Base-by-base conservation (phyloP, 1,140 invertebrate genomes). In the Bombyx mandarina region DNA sequence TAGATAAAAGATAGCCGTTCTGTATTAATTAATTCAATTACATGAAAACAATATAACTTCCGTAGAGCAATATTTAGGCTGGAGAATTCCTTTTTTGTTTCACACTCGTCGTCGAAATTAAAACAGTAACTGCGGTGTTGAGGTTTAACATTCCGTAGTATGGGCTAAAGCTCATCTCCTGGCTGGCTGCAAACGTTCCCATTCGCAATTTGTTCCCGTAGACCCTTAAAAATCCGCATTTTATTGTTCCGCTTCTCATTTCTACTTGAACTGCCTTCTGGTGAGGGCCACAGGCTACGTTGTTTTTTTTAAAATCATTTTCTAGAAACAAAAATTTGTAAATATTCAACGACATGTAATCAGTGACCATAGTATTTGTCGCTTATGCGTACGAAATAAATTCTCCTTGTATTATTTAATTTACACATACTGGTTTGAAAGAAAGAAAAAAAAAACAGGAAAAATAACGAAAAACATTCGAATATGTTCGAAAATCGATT, bases 151-250 rank as follows among this genome's bases (percentile, higher is more conserved):
- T 56, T 22, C 50, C 51, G 45, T 78, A 51, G 75, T 78, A 79
- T 12, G 71, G 77, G 65, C 51, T 18, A 58, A 56, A 67, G 71
- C 73, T 77, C 70, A 75, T 79, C 71, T 76, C 69, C 57, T 68
- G 66, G 69, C 65, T 67, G 59, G 67, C 71, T 69, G 73, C 66
- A 69, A 71, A 67, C 67, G 63, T 62, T 71, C 54, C 69, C 67
- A 74, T 62, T 74, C 62, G 72, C 77, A 81, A 83, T 83, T 83
- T 83, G 78, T 83, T 78, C 72, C 63, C 69, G 67, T 73, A 75
- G 66, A 83, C 73, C 75, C 76, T 82, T 82, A 79, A 82, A 81
- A 82, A 82, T 77, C 74, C 80, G 60, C 73, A 77, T 83, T 83
- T 83, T 83, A 83, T 80, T 81, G 77, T 78, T 72, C 69, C 71